Evolutionary conservation across 2,113 vertebrate genomes (phyloP).

Genomic region (Coracopsis vasa): DNA sequence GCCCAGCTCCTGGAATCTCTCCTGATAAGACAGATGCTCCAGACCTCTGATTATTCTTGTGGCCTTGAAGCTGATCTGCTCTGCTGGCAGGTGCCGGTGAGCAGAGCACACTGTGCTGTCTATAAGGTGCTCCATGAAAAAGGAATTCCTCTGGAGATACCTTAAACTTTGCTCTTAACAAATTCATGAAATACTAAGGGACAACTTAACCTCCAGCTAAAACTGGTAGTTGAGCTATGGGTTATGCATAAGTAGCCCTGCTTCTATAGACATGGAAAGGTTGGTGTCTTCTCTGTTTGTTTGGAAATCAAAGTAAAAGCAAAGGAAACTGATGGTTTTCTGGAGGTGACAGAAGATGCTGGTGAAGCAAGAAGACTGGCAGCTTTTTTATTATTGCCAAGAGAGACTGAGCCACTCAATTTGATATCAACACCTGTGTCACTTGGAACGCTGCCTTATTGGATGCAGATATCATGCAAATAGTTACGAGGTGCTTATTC

Average conservation of each 20-base stretch:
- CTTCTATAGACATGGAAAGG: background rate
- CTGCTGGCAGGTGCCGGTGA: background rate
- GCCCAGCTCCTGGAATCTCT: background rate
- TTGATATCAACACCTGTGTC: conserved; percentile 60
- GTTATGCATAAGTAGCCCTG: background rate
- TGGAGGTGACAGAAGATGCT: background rate
- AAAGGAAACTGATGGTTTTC: background rate
- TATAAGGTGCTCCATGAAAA: background rate
- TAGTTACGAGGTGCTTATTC: background rate
- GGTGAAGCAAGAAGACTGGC: conserved; percentile 13
- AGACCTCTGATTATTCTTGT: background rate
- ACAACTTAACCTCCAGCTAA: background rate
- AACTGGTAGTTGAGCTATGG: background rate
- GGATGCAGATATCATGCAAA: background rate
- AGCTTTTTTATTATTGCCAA: conserved; percentile 49
- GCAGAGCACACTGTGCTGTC: accelerated
- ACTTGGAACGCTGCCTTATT: conserved; percentile 55
- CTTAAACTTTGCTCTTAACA: background rate
- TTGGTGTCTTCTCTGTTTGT: background rate
- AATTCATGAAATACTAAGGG: background rate
- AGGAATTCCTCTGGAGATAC: background rate
- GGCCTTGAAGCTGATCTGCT: background rate
- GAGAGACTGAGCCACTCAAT: conserved; percentile 29
- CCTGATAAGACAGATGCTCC: background rate
- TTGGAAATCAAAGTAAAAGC: background rate